Base-by-base conservation (phyloP, 1,140 invertebrate species). In the Panagrolaimus sp. region DNA sequence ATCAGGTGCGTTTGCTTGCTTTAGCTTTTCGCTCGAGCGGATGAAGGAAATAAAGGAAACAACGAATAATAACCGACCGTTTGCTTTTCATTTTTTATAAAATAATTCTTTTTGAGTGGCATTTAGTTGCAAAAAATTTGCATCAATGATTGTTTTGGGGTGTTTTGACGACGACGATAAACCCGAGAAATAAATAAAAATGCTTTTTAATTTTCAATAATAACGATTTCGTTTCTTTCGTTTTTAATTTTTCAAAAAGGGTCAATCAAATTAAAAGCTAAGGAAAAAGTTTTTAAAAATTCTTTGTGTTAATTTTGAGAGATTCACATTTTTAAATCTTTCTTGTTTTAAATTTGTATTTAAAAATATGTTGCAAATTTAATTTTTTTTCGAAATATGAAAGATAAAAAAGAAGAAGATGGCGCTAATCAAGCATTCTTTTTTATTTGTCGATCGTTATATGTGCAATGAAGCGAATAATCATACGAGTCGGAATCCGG, bases 71-170 rank as follows among this genome's bases (percentile, higher is more conserved):
- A 11, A 27, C 51, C n/a, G 20, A 25, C 27, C 51, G 51, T 27
- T 25, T 25, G 20, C 51, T 20, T 57, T 57, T 25, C 20, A 20
- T n/a, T 57, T 20, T 20, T 57, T 16, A 16, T 57, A 27, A 25
- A 25, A 27, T 27, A 57, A 57, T 57, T 57, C 51, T 25, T 27
- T 20, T 27, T 57, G 20, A 57, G 51, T 27, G 51, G 27, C 20
- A 27, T 27, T 20, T 57, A 25, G 20, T 20, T 27, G 51, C 51
- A 27, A 57, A 57, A 57, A 57, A 57, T 57, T 57, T 57, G 51
- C 51, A 57, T 57, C 51, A 16, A 57, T 57, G 51, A 57, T 57
- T 57, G 51, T 57, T 57, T 57, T 57, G 51, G 20, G 27, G n/a
- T 20, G 51, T 14, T 25, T 57, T 11, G n/a, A n/a, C n/a, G n/a